Conservation (phyloP, 2,888 invertebrate genomes). For the Sialis fuliginosa region DNA sequence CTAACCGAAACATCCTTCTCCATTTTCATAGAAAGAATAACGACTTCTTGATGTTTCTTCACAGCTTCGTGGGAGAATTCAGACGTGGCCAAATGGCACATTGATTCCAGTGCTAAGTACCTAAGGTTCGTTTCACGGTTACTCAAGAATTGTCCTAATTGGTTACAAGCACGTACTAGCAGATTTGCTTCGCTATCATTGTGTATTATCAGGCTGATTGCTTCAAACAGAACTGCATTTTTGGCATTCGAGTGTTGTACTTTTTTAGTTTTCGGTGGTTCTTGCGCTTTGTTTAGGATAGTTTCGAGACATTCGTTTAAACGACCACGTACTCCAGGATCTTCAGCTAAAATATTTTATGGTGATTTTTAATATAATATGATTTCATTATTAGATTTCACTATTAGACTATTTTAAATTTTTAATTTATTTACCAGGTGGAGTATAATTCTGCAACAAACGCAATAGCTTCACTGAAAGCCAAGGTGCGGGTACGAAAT, state of each 20-base stretch:
- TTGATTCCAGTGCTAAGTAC: conserved; percentile 94
- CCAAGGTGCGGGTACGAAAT: conserved; percentile 99
- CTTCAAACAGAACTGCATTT: conserved; percentile 98
- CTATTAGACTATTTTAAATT: no score
- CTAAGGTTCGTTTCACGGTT: conserved; percentile 95
- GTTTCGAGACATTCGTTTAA: conserved; percentile 96
- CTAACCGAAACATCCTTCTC: conserved; percentile 96
- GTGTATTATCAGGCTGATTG: conserved; percentile 98
- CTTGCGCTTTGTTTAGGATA: conserved; percentile 96
- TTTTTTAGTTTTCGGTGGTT: conserved; percentile 98
- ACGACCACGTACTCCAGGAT: conserved; percentile 90
- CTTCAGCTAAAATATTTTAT: conserved; percentile 40
- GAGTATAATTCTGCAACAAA: conserved; percentile 94
- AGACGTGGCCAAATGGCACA: conserved; percentile 97
- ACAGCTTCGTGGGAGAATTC: conserved; percentile 99
- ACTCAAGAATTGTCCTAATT: conserved; percentile 93
- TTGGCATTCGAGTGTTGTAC: conserved; percentile 99
- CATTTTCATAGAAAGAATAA: conserved; percentile 97
- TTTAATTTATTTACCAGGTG: conserved; percentile 43
- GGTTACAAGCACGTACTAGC: conserved; percentile 94
- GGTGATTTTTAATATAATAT: no score
- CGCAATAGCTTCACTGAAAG: conserved; percentile 92
- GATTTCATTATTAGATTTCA: no score
- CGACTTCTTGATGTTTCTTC: conserved; percentile 98
- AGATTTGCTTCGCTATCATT: conserved; percentile 96